Evolutionary conservation across 2,888 invertebrate species (phyloP), one percentile per base, ranked within the genome.

Genomic region (Drosophila austrosaltans): DNA sequence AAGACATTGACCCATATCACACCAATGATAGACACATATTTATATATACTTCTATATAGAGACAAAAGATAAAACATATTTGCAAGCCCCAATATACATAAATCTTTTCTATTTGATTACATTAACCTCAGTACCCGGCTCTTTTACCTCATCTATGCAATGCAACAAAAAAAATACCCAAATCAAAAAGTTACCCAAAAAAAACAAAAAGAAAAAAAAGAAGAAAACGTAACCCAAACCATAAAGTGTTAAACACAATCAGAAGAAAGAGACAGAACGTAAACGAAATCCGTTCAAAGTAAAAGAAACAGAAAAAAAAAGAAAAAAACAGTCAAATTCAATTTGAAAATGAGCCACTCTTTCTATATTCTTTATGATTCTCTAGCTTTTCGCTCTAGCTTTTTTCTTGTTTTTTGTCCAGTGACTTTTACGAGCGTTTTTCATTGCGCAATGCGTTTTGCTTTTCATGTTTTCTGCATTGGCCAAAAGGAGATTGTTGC

Each of bases 101-200:
- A 73, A 72, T 72, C 73, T 72, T 53, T 72, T 67, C 63, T 56
- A 73, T 74, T 74, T 74, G 72, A 73, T 73, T 74, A 74, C 58
- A 72, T 72, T 63, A 74, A 60, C 74, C 48, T 48, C 53, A 36
- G 56, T 30, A 54, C 57, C 54, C 10, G 3, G 36, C 36, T 36
- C 16, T 61, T 44, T 16, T 16, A 16, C 28, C 25, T 44, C 12
- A 28, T 16, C 30, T 63, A n/a, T 68, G 60, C 39, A 60, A 39
- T 72, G 44, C 62, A 53, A 36, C 36, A 36, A 36, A 1, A 36
- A 36, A 69, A 64, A 75, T 59, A 74, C 74, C 74, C 74, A 75
- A 74, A 74, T 74, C 74, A 74, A 74, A 65, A 75, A 63, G n/a
- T 32, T 58, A 20, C 25, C 22, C 61, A 30, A 48, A 22, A 2